A percentile compares a stretch with the other conserved stretches of the same genome.
phyloP scores from a whole-genome alignment of 2,797 vertebrate genomes.

The Argentina silus region DNA sequence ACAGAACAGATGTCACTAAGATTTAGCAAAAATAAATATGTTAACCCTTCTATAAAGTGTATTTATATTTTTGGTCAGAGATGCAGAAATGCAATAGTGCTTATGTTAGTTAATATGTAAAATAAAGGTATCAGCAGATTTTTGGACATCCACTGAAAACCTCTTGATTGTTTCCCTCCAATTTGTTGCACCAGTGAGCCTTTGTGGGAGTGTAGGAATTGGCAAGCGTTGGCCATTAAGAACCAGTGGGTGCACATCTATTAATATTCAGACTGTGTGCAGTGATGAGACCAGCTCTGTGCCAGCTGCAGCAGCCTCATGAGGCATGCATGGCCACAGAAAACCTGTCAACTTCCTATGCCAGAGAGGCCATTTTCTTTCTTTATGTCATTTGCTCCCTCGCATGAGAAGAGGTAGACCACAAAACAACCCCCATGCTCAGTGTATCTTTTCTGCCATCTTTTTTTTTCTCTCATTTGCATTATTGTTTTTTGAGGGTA shows the following conservation, averaged over 20 bases:
- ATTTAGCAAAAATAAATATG: background rate
- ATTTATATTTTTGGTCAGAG: background rate
- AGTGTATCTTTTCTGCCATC: conserved; percentile 15
- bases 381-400: background rate
- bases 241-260: conserved; percentile 61
- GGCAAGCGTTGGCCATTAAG: conserved; percentile 53
- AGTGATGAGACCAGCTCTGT: conserved; percentile 60
- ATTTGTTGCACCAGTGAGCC: conserved; percentile 66
- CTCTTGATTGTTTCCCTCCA: conserved; percentile 42
- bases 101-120: background rate
- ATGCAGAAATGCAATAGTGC: background rate
- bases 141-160: conserved; percentile 6
- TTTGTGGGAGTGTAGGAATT: conserved; percentile 65
- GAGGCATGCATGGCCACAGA: conserved; percentile 37
- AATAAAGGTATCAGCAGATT: conserved; percentile 5
- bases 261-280: conserved; percentile 72
- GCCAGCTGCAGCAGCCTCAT: conserved; percentile 62
- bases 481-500: conserved; percentile 19
- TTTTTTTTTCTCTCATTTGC: conserved; percentile 20
- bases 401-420: background rate
- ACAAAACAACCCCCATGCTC: background rate
- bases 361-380: conserved; percentile 20
- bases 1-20: background rate
- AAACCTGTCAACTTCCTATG: conserved; percentile 36
- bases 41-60: background rate